Evolutionary conservation across 2,113 vertebrate species (phyloP).

Genomic region (Tetraodon nigroviridis): DNA sequence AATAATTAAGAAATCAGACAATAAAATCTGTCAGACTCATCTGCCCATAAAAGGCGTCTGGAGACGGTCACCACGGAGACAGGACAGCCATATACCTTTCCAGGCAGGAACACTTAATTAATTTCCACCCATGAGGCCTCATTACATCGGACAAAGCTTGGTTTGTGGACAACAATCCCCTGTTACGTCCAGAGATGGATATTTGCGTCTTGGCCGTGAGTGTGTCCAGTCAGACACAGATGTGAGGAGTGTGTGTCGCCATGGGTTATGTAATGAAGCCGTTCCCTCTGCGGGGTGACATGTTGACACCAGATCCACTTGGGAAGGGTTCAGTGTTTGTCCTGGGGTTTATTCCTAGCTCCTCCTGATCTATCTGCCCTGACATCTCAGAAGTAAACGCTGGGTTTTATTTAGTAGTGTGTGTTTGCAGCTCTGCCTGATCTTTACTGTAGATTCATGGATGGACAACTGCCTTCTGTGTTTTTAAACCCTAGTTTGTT

Average conservation of each 20-base stretch:
- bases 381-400: slow-evolving; percentile 22
- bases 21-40: neutral
- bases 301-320: slow-evolving; percentile 24
- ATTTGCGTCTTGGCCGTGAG: slow-evolving; percentile 14
- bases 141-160: slow-evolving; percentile 18
- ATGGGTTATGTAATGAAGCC: slow-evolving; percentile 38
- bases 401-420: neutral
- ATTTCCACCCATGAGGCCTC: slow-evolving; percentile 19
- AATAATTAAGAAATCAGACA: no score
- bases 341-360: slow-evolving; percentile 18
- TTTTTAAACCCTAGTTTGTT: no score
- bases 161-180: slow-evolving; percentile 10
- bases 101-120: neutral
- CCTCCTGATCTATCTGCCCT: slow-evolving; percentile 17
- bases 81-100: neutral
- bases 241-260: slow-evolving; percentile 24
- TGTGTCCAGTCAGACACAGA: slow-evolving; percentile 20
- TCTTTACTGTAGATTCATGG: neutral
- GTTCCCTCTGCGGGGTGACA: slow-evolving; percentile 40
- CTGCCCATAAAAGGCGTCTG: neutral
- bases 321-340: slow-evolving; percentile 26
- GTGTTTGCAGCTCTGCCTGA: slow-evolving; percentile 11
- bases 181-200: slow-evolving; percentile 30
- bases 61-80: slow-evolving; percentile 15
- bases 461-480: neutral